A percentile compares a stretch with the other conserved stretches of the same genome.
phyloP scores from a whole-genome alignment of 2,797 vertebrate species.

The Neosilurus mollespiculum region DNA sequence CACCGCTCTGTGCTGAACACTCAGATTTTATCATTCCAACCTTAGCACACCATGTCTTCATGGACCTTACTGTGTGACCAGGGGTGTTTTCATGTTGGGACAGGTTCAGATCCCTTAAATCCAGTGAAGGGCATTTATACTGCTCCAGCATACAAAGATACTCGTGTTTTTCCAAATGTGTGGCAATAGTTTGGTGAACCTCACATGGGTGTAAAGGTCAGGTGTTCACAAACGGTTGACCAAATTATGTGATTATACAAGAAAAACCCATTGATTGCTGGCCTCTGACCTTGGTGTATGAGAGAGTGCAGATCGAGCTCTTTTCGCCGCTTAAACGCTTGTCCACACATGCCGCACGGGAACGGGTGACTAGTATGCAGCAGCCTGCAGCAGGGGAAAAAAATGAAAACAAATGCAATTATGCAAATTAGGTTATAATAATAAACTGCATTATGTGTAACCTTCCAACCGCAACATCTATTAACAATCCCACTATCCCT shows the following conservation, averaged over 20 bases:
- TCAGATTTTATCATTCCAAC: not conserved
- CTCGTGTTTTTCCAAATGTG: not conserved
- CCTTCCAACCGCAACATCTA: not conserved
- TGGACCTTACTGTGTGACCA: not conserved
- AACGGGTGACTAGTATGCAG: constrained; percentile 90
- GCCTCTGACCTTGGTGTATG: constrained; percentile 77
- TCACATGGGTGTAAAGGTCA: not conserved
- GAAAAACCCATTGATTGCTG: not conserved
- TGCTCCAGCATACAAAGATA: not conserved
- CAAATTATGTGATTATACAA: not conserved
- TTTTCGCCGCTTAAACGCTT: constrained; percentile 84
- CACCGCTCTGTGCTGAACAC: not conserved
- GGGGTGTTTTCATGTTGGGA: not conserved
- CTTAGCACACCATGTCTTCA: not conserved
- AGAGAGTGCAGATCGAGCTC: constrained; percentile 87
- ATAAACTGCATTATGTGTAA: not conserved
- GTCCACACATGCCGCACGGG: constrained; percentile 81
- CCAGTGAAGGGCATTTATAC: not conserved
- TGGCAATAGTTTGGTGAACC: not conserved
- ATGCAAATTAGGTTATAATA: not conserved
- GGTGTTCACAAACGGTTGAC: not conserved
- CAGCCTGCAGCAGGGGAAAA: constrained; percentile 65
- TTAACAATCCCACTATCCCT: not conserved
- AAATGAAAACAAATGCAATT: not conserved
- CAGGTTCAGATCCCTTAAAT: not conserved